Conservation (phyloP, 2,113 vertebrate species). For the Sterrhoptilus dennistouni region DNA sequence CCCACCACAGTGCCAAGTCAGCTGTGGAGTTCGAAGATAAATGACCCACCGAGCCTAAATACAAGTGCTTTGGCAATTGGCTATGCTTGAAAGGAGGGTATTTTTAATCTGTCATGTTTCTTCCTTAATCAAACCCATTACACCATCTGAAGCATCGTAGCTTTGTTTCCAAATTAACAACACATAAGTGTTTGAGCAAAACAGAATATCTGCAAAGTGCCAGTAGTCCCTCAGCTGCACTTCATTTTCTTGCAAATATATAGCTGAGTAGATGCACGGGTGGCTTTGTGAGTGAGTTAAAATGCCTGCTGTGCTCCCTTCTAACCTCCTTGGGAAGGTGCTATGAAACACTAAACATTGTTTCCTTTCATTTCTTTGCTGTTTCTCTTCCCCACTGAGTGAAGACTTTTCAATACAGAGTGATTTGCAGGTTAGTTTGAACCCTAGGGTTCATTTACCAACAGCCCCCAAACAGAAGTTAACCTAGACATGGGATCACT, state of each 20-base stretch:
- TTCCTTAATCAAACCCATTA: slow-evolving; percentile 3
- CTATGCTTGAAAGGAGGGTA: neutral
- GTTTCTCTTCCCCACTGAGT: neutral
- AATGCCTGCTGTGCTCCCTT: neutral
- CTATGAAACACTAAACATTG: neutral
- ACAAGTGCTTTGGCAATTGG: neutral
- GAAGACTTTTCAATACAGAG: neutral
- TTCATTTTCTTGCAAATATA: neutral
- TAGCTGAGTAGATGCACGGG: neutral
- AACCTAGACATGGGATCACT: neutral
- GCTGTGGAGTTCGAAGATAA: slow-evolving; percentile 40
- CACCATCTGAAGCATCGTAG: neutral
- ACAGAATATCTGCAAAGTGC: neutral
- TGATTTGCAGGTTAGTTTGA: neutral
- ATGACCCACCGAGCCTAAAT: neutral
- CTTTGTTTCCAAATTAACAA: slow-evolving; percentile 46
- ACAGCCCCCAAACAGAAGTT: neutral
- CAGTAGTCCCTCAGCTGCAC: neutral
- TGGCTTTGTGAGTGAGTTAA: neutral
- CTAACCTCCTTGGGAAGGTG: neutral
- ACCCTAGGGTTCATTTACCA: neutral
- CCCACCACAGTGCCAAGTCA: slow-evolving; percentile 48
- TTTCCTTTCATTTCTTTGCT: neutral
- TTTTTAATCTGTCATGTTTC: neutral
- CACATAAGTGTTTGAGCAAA: neutral